A percentile compares a stretch with the other conserved stretches of the same genome.
phyloP scores from a whole-genome alignment of 2,888 invertebrate genomes.

The Eumerus sabulonum region DNA sequence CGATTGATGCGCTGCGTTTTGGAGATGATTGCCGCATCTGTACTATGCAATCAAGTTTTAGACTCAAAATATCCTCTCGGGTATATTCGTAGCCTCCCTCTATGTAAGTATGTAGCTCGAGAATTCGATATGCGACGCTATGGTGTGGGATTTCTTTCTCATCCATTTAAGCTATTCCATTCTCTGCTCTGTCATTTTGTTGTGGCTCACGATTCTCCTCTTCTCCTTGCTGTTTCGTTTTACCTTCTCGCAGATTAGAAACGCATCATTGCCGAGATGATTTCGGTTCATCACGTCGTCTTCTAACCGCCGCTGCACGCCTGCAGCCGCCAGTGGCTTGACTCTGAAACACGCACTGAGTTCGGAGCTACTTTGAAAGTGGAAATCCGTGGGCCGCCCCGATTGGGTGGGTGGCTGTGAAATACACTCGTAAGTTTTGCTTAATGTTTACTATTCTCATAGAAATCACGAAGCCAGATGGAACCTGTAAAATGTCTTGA shows the following conservation, averaged over 20 bases:
- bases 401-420: constrained; percentile 59
- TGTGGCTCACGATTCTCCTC: constrained; percentile 55
- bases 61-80: constrained; percentile 59
- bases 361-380: constrained; percentile 12
- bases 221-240: not conserved
- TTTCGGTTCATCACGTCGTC: constrained; percentile 55
- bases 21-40: constrained; percentile 65
- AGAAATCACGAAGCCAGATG: constrained; percentile 30
- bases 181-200: constrained; percentile 64
- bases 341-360: constrained; percentile 57
- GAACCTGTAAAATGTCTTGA: constrained; percentile 50
- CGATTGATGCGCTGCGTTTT: constrained; percentile 62
- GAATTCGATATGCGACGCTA: constrained; percentile 46
- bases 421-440: constrained; percentile 16
- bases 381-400: constrained; percentile 57
- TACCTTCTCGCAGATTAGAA: constrained; percentile 48
- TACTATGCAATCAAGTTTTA: constrained; percentile 62
- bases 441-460: constrained; percentile 48
- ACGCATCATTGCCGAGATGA: constrained; percentile 62
- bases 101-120: too few relatives aligned
- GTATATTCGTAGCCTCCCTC: constrained; percentile 24
- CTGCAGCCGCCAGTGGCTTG: constrained; percentile 29
- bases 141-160: not conserved
- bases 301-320: not conserved
- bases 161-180: constrained; percentile 7